A percentile compares a stretch with the other conserved stretches of the same genome.
These are phyloP conservation scores for Olivierus martensii DNA, from an alignment of 1,140 invertebrate species.

Conservation along the genomic window DNA sequence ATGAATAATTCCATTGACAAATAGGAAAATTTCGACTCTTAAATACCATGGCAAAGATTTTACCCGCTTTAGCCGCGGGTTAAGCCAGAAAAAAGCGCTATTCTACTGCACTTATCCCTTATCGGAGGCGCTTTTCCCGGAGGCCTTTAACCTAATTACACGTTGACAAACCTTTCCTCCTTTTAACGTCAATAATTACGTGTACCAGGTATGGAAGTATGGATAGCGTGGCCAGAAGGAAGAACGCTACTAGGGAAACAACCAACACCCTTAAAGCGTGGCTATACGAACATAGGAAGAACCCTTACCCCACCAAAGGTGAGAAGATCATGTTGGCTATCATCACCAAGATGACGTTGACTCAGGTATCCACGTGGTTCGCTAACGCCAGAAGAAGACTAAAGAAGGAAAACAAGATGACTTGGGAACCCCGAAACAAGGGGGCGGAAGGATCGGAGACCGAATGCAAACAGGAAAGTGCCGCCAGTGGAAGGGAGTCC, in stretches of 20 bases:
- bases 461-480: conserved; percentile 16
- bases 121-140: no score
- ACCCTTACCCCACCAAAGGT: conserved; percentile 96
- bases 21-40: no score
- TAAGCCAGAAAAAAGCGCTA: no score
- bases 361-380: conserved; percentile 49
- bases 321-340: conserved; percentile 99
- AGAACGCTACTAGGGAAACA: conserved; percentile 91
- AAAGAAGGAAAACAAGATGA: conserved; percentile 58
- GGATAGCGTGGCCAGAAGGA: conserved; percentile 34
- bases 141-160: no score
- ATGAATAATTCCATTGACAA: no score
- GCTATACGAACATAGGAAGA: conserved; percentile 97
- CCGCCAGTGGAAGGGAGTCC: conserved; percentile 2
- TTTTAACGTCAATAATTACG: no score
- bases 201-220: background rate
- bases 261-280: conserved; percentile 91
- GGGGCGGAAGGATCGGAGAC: conserved; percentile 16
- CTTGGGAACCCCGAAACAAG: conserved; percentile 43
- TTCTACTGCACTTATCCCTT: no score
- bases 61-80: no score
- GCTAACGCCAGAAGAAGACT: conserved; percentile 45
- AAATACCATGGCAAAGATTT: no score
- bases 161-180: no score
- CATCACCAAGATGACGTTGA: conserved; percentile 92